Evolutionary conservation across 2,797 vertebrate genomes (phyloP).

Genomic region (Chaenodraco wilsoni): DNA sequence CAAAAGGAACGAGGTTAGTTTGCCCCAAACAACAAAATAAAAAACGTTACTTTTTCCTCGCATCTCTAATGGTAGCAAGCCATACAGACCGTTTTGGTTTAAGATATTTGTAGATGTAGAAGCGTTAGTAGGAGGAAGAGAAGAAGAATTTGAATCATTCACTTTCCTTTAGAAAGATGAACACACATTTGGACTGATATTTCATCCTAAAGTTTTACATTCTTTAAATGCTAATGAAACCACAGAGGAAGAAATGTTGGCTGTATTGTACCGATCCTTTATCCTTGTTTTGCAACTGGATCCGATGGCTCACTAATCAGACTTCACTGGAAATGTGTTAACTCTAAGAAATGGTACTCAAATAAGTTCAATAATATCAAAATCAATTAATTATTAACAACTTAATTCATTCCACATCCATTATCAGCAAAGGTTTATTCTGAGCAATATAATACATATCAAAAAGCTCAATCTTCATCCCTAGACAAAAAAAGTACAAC

Average conservation of each 20-base stretch:
- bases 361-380: constrained; percentile 6
- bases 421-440: no score
- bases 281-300: background rate
- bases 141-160: background rate
- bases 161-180: constrained; percentile 13
- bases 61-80: background rate
- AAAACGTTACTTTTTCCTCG: rapidly evolving
- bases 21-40: background rate
- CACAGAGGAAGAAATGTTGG: constrained; percentile 7
- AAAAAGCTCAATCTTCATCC: constrained; percentile 7
- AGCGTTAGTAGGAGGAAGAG: background rate
- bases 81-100: constrained; percentile 5
- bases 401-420: constrained; percentile 10
- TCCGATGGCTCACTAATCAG: background rate
- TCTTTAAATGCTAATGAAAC: constrained; percentile 19
- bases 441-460: background rate
- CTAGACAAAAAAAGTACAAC: background rate
- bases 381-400: constrained; percentile 7
- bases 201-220: constrained; percentile 17
- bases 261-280: background rate
- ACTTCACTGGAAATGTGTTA: background rate
- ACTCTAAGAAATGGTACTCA: constrained; percentile 4
- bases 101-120: background rate
- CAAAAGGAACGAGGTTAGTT: background rate
- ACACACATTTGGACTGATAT: background rate